Base-by-base conservation (phyloP, 2,888 invertebrate genomes). In the Eupithecia dodoneata region DNA sequence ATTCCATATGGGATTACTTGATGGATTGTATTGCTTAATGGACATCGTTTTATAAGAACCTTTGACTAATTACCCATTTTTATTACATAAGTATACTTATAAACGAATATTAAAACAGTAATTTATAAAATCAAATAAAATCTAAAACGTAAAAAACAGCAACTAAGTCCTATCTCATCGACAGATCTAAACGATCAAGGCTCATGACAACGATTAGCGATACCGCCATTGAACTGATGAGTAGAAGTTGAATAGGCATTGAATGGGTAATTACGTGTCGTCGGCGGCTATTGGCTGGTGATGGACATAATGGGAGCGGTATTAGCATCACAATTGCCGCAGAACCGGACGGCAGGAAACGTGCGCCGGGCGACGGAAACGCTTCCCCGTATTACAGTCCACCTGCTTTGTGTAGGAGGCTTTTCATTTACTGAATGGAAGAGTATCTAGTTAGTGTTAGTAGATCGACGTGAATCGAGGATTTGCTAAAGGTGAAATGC, bases 241-340 rank as follows among this genome's bases (percentile, higher is more conserved):
- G 47, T 69, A 69, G 69, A 42, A 45, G 77, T 13, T 76, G 70
- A 82, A 82, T 80, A 82, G 78, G 75, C 81, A 82, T 13, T 76
- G 70, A 82, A 82, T 80, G 82, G 78, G 75, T 82, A 82, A 82
- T 85, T 84, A 86, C 83, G 79, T 82, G 74, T 80, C 76, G 78
- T 82, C 82, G 74, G 49, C 75, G 76, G 78, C 75, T 82, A 82
- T 82, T 80, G 77, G 77, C 75, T 83, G 77, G 18, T 84, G 85
- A 87, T 83, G 83, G 88, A 87, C 88, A 85, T 87, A 92, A 90
- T 86, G 86, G 87, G 88, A 86, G 85, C 87, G 84, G 82, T 83
- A 90, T 91, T 91, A 89, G 85, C 90, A 91, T 89, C 85, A 91
- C 87, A 87, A 88, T 88, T 73, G 83, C 81, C 71, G 82, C 72